Conservation (phyloP, 2,888 invertebrate species). For the Luffia ferchaultella region DNA sequence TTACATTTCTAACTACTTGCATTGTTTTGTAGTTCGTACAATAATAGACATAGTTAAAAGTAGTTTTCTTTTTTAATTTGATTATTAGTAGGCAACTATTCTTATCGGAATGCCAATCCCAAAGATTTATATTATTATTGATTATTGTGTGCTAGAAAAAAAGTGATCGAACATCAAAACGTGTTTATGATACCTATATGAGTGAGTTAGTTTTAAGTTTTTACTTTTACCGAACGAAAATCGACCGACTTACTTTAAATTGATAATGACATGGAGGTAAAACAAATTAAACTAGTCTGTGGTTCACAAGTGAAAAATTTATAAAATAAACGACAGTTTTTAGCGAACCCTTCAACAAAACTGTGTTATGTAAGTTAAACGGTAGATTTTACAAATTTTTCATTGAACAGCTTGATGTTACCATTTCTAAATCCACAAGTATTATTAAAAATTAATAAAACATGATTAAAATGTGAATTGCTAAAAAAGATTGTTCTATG, state of each 20-base stretch:
- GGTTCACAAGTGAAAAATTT: too few relatives aligned
- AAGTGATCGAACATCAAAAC: neutral
- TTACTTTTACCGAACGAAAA: neutral
- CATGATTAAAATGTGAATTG: neutral
- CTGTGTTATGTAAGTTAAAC: too few relatives aligned
- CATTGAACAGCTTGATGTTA: too few relatives aligned
- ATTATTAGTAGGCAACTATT: neutral
- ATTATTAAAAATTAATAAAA: too few relatives aligned
- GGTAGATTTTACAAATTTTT: too few relatives aligned
- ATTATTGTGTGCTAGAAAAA: neutral
- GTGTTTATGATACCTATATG: neutral
- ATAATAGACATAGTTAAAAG: too few relatives aligned
- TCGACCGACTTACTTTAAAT: neutral
- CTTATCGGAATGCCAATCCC: neutral
- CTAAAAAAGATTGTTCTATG: constrained; percentile 11
- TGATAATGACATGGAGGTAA: neutral
- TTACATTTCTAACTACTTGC: too few relatives aligned
- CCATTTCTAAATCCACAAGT: too few relatives aligned
- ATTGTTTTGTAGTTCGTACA: too few relatives aligned
- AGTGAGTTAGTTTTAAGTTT: neutral
- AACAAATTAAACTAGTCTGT: too few relatives aligned
- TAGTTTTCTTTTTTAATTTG: neutral
- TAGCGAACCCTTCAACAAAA: too few relatives aligned
- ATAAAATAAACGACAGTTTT: too few relatives aligned
- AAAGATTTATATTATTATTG: neutral